phyloP scores from a whole-genome alignment of 2,113 vertebrate genomes.

The Poeciliopsis prolifica region DNA sequence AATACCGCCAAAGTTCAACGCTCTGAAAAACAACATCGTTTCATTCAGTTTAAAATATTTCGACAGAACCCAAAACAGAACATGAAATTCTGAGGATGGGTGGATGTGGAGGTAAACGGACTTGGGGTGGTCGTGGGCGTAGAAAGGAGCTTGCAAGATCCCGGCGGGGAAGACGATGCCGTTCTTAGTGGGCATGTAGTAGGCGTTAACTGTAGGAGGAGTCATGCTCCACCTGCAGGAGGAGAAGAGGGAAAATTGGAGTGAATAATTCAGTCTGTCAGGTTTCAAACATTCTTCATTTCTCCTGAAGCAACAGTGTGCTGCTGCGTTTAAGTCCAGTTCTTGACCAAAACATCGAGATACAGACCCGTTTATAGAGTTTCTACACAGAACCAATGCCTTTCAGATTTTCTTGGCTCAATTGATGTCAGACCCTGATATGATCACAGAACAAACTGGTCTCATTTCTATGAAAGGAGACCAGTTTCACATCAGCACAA shows the following conservation, averaged over 20 bases:
- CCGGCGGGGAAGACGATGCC: constrained; percentile 97
- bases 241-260: constrained; percentile 3
- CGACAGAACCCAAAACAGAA: neutral
- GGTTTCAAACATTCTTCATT: neutral
- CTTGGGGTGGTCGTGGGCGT: constrained; percentile 93
- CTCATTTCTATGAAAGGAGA: neutral
- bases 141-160: constrained; percentile 98
- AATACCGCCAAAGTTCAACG: constrained; percentile 96
- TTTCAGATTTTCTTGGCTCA: neutral
- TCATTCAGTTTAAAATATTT: neutral
- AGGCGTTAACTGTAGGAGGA: constrained; percentile 96
- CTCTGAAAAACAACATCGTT: constrained; percentile 75
- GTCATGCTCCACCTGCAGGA: constrained; percentile 96
- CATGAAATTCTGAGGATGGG: neutral
- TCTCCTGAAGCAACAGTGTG: neutral
- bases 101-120: constrained; percentile 74
- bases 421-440: neutral
- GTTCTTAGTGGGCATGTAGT: constrained; percentile 98
- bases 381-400: neutral
- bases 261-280: neutral
- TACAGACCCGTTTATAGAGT: neutral
- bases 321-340: too few species aligned
- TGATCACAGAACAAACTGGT: neutral
- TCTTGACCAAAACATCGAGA: neutral
- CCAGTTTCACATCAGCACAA: neutral